Evolutionary conservation across 2,888 invertebrate genomes (phyloP).

Genomic region (Hirtodrosophila trivittata): DNA sequence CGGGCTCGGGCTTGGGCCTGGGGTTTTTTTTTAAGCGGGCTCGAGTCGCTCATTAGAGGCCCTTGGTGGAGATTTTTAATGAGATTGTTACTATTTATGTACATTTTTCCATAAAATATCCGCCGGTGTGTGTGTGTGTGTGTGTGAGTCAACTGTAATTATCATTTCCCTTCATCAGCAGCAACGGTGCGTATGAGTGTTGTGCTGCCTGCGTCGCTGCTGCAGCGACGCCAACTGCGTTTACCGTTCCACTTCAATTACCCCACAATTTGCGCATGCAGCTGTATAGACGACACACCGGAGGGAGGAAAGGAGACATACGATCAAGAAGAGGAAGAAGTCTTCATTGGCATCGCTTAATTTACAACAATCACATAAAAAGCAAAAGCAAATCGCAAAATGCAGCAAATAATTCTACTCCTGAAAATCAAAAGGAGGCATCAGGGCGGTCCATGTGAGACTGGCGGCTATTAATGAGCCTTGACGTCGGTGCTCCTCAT

Average conservation of each 20-base stretch:
- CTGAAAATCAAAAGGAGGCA: slow-evolving; percentile 14
- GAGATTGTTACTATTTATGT: slow-evolving; percentile 81
- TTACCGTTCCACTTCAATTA: slow-evolving; percentile 62
- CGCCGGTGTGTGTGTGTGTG: slow-evolving; percentile 15
- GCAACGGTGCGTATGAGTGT: slow-evolving; percentile 64
- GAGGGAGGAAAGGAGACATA: not conserved
- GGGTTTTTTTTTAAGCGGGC: slow-evolving; percentile 18
- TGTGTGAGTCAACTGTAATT: slow-evolving; percentile 57
- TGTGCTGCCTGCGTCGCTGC: slow-evolving; percentile 37
- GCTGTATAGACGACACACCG: not conserved
- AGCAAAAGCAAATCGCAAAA: slow-evolving; percentile 29
- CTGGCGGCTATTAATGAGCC: slow-evolving; percentile 52
- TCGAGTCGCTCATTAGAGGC: slow-evolving; percentile 59
- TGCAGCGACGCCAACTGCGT: slow-evolving; percentile 35
- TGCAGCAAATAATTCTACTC: not conserved
- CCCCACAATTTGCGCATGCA: slow-evolving; percentile 40
- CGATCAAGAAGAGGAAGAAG: not conserved
- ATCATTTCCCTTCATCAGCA: slow-evolving; percentile 77
- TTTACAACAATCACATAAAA: slow-evolving; percentile 67
- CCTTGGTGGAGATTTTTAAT: slow-evolving; percentile 72
- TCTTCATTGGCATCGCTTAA: slow-evolving; percentile 58
- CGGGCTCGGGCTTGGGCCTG: not conserved
- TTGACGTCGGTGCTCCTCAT: slow-evolving; percentile 31
- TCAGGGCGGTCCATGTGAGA: slow-evolving; percentile 41
- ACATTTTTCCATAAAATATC: slow-evolving; percentile 78